phyloP scores from a whole-genome alignment of 2,888 invertebrate species.

The Netelia fuscicornis region DNA sequence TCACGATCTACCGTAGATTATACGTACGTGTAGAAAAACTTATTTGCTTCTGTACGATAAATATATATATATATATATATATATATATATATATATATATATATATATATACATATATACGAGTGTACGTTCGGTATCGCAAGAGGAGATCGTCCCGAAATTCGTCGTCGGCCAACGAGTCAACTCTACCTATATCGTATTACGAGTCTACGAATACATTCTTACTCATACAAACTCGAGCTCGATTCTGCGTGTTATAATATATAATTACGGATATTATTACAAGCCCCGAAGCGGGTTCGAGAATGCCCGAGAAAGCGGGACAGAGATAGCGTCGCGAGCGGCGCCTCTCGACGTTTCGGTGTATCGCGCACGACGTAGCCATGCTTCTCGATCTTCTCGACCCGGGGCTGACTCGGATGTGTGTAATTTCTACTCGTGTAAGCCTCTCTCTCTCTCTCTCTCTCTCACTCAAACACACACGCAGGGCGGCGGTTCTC shows the following conservation, averaged over 20 bases:
- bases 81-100: neutral
- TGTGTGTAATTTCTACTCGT: conserved; percentile 55
- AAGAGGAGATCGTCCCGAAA: conserved; percentile 44
- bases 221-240: neutral
- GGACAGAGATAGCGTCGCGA: conserved; percentile 29
- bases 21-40: conserved; percentile 32
- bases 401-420: conserved; percentile 26
- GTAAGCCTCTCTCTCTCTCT: neutral
- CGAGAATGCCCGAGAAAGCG: conserved; percentile 43
- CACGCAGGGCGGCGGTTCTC: conserved; percentile 44
- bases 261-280: conserved; percentile 71
- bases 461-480: neutral
- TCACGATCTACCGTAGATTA: conserved; percentile 60
- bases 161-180: conserved; percentile 35
- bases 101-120: no score
- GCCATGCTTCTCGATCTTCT: conserved; percentile 18
- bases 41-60: conserved; percentile 1
- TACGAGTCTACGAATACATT: neutral
- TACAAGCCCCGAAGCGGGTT: conserved; percentile 56
- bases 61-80: neutral
- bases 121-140: conserved; percentile 30
- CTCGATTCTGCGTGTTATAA: conserved; percentile 35
- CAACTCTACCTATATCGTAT: neutral
- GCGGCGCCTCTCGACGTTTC: conserved; percentile 17
- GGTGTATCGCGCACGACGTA: conserved; percentile 14